Conservation (phyloP, 2,113 vertebrate species). For the Channa argus region DNA sequence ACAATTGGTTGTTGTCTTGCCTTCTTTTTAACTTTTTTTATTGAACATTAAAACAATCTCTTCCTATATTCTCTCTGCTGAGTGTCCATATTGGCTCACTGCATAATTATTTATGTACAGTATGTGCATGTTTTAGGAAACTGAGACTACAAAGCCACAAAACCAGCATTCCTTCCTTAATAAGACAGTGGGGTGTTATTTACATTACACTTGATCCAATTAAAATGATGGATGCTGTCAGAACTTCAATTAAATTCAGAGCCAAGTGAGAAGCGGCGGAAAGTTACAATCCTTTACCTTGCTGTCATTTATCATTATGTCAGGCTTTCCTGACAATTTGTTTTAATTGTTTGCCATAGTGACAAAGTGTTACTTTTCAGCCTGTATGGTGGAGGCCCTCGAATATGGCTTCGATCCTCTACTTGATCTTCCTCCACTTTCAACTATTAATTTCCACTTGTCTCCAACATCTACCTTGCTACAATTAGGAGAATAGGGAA, state of each 20-base stretch:
- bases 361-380: conserved; percentile 9
- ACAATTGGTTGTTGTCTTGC: conserved; percentile 9
- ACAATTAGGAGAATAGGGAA: too few relatives aligned
- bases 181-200: conserved; percentile 44
- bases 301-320: conserved; percentile 29
- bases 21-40: conserved; percentile 8
- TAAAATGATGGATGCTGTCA: conserved; percentile 58
- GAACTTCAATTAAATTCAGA: conserved; percentile 34
- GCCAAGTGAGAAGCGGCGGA: conserved; percentile 5
- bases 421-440: neutral
- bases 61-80: neutral
- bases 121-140: conserved; percentile 16
- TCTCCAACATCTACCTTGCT: too few relatives aligned
- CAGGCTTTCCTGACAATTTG: conserved; percentile 5
- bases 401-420: neutral
- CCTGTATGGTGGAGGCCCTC: neutral
- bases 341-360: conserved; percentile 26
- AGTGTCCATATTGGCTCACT: neutral
- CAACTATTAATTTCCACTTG: neutral
- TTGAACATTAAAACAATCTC: neutral
- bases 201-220: conserved; percentile 48
- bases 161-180: conserved; percentile 30
- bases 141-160: conserved; percentile 5
- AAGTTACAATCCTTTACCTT: conserved; percentile 22
- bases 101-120: neutral